Conservation (phyloP, 2,888 invertebrate species). For the Hydropsyche betteni region DNA sequence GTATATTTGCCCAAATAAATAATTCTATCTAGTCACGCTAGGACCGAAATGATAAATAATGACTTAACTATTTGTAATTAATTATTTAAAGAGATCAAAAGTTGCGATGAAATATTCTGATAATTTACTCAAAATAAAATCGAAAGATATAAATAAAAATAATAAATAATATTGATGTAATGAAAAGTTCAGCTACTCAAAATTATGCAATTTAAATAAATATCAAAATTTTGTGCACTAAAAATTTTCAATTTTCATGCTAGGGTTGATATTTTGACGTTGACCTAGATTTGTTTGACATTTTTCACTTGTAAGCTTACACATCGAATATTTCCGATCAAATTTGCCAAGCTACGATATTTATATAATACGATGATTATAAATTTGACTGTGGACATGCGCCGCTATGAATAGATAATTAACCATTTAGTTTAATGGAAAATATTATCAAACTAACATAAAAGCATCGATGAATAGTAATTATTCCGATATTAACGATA, state of each 20-base stretch:
- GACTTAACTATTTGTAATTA: not conserved
- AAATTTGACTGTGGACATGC: too few relatives aligned
- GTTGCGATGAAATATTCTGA: not conserved
- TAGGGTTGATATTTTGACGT: not conserved
- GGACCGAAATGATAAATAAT: not conserved
- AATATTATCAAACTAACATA: too few relatives aligned
- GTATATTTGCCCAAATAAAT: not conserved
- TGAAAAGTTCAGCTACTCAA: too few relatives aligned
- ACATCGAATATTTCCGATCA: too few relatives aligned
- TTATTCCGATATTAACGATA: too few relatives aligned
- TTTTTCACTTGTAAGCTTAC: not conserved
- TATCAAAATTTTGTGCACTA: not conserved
- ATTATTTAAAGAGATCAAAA: not conserved
- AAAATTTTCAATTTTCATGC: not conserved
- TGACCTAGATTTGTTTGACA: slow-evolving; percentile 9
- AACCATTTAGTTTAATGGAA: too few relatives aligned
- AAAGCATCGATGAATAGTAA: too few relatives aligned
- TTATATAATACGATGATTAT: too few relatives aligned
- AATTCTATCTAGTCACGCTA: not conserved
- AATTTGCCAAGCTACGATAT: too few relatives aligned
- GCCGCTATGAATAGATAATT: too few relatives aligned
- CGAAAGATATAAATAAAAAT: too few relatives aligned
- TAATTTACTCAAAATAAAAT: not conserved
- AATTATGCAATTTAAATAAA: not conserved
- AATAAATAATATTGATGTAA: too few relatives aligned